These are phyloP conservation scores for Euura saliciscinereae DNA, from an alignment of 1,140 invertebrate genomes.

Conservation along the genomic window DNA sequence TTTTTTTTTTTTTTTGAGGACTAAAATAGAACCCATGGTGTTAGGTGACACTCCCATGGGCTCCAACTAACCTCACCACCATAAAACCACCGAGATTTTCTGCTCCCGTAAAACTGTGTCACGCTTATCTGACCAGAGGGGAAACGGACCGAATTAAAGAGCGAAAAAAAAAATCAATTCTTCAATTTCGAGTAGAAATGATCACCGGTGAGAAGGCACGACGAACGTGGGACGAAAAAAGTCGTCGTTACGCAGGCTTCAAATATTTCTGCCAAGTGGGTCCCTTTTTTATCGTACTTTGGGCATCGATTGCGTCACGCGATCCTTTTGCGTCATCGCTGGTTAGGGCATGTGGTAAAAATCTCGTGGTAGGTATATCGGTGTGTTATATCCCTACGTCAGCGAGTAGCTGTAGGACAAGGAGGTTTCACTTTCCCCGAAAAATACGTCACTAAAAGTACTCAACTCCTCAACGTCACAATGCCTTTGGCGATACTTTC, in stretches of 20 bases:
- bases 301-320: background rate
- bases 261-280: conserved; percentile 1
- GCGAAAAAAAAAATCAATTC: background rate
- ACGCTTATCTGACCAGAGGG: background rate
- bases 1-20: conserved; percentile 4
- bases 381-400: no score
- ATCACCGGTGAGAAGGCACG: no score
- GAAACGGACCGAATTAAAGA: background rate
- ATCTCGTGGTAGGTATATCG: background rate
- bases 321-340: conserved; percentile 1
- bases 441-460: background rate
- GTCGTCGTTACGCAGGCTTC: no score
- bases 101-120: background rate
- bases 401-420: no score
- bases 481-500: no score
- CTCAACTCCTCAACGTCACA: no score
- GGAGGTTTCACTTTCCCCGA: background rate
- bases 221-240: no score
- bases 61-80: background rate
- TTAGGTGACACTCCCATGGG: conserved; percentile 9
- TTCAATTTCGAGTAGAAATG: no score
- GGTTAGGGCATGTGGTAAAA: background rate
- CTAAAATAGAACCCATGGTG: conserved; percentile 16
- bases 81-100: background rate
- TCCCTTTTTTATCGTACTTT: background rate